These are phyloP conservation scores for Coelopa frigida DNA, from an alignment of 1,140 invertebrate genomes.

Conservation along the genomic window DNA sequence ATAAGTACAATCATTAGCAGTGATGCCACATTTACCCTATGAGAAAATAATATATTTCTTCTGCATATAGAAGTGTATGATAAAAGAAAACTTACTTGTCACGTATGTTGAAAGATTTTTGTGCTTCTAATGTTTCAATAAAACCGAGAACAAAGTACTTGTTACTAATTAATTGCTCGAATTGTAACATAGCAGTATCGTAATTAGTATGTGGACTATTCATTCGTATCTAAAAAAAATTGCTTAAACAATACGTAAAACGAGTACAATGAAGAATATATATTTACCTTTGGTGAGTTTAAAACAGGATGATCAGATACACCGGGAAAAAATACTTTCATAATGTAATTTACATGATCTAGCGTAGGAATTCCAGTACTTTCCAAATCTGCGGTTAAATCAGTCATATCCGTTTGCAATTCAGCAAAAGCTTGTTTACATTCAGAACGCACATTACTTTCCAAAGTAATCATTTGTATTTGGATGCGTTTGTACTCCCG, in stretches of 20 bases:
- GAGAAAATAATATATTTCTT: conserved; percentile 14
- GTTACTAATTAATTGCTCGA: conserved; percentile 87
- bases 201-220: conserved; percentile 78
- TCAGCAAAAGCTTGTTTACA: conserved; percentile 99
- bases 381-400: conserved; percentile 91
- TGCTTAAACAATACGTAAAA: not conserved
- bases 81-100: conserved; percentile 74
- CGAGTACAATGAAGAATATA: not conserved
- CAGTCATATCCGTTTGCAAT: conserved; percentile 98
- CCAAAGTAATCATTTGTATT: conserved; percentile 98
- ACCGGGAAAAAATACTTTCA: conserved; percentile 97
- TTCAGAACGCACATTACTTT: conserved; percentile 94
- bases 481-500: conserved; percentile 95
- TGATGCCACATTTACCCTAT: conserved; percentile 84
- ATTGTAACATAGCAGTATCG: conserved; percentile 89
- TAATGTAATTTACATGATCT: conserved; percentile 93
- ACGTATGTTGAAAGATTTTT: conserved; percentile 84
- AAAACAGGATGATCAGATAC: conserved; percentile 87
- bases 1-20: conserved; percentile 86
- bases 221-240: conserved; percentile 51
- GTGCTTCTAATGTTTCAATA: conserved; percentile 86
- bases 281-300: conserved; percentile 66
- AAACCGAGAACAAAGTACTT: conserved; percentile 89
- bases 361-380: conserved; percentile 92
- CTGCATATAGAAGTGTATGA: not conserved